Conservation (phyloP, 2,888 invertebrate species). For the Eupithecia vulgata region DNA sequence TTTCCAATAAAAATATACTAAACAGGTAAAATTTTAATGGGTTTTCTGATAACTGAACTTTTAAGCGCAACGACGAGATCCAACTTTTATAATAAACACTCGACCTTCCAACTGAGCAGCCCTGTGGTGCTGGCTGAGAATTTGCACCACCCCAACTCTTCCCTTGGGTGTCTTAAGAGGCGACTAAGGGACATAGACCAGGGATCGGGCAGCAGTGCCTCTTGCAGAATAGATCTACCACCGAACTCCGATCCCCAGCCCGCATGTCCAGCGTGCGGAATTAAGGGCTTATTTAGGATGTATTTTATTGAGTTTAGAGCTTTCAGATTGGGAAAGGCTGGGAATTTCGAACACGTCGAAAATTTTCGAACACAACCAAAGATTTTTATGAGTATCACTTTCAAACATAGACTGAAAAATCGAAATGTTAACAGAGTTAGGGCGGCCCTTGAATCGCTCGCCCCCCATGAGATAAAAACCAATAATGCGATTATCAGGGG, state of each 20-base stretch:
- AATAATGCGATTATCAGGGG: no score
- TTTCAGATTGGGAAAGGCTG: neutral
- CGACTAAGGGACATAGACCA: no score
- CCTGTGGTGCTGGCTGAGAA: no score
- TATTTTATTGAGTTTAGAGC: neutral
- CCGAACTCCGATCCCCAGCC: no score
- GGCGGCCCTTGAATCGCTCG: neutral
- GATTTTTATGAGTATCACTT: neutral
- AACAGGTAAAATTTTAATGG: slow-evolving; percentile 16
- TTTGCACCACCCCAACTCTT: no score
- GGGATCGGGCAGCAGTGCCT: no score
- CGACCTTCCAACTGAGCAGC: neutral
- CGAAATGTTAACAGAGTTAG: neutral
- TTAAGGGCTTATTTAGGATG: no score
- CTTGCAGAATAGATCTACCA: no score
- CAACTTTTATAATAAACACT: neutral
- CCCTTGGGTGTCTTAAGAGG: no score
- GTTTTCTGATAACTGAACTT: slow-evolving; percentile 6
- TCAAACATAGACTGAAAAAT: neutral
- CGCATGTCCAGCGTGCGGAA: no score
- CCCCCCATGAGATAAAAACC: no score
- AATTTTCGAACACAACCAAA: neutral
- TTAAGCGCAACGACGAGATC: neutral
- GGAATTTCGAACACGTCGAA: no score
- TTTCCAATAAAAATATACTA: slow-evolving; percentile 26